phyloP scores from a whole-genome alignment of 2,888 invertebrate genomes.

The Diplolepis rosae region DNA sequence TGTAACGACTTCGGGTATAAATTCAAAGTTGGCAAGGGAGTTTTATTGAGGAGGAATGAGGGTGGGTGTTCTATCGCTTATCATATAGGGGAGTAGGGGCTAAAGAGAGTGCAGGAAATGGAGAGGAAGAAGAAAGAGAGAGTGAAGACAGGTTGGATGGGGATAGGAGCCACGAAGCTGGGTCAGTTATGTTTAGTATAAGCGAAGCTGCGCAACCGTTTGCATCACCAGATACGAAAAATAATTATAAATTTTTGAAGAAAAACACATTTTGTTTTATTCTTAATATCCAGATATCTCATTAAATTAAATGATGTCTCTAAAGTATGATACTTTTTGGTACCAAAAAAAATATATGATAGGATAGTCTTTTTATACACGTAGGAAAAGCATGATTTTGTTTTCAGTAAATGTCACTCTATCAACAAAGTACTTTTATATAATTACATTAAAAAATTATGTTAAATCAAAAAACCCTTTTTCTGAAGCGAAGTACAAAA shows the following conservation, averaged over 20 bases:
- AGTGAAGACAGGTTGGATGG: conserved; percentile 41
- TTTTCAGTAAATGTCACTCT: too few species aligned
- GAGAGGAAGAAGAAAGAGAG: conserved; percentile 37
- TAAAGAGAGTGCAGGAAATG: conserved; percentile 37
- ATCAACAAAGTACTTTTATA: too few species aligned
- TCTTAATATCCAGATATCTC: too few species aligned
- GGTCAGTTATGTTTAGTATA: conserved; percentile 58
- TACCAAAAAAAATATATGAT: too few species aligned
- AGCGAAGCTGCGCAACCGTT: conserved; percentile 54
- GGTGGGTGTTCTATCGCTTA: too few species aligned
- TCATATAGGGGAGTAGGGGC: conserved; percentile 36
- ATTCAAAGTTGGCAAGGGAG: conserved; percentile 65
- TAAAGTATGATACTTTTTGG: too few species aligned
- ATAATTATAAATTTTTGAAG: not conserved
- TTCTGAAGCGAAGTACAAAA: too few species aligned
- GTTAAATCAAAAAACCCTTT: too few species aligned
- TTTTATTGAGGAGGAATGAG: conserved; percentile 44
- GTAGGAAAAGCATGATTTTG: too few species aligned
- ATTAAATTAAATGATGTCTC: too few species aligned
- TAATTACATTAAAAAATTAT: too few species aligned
- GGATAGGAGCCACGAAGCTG: conserved; percentile 57
- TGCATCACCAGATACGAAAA: conserved; percentile 50
- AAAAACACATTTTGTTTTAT: not conserved
- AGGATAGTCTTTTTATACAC: too few species aligned
- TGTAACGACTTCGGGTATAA: conserved; percentile 63